phyloP scores from a whole-genome alignment of 2,888 invertebrate genomes.

The Bedellia somnulentella region DNA sequence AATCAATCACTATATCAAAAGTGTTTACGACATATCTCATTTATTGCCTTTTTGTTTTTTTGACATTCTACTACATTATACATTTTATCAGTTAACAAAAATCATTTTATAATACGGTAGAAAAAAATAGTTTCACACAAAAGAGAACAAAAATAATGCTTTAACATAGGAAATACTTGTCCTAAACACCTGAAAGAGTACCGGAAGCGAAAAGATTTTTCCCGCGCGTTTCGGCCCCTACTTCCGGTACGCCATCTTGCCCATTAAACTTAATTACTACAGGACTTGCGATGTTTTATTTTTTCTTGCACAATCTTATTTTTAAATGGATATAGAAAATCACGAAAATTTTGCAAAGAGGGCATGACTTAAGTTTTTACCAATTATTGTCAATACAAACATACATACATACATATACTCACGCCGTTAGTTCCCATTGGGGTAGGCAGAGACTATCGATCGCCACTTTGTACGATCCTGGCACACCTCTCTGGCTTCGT shows the following conservation, averaged over 20 bases:
- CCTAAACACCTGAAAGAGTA: too few species aligned
- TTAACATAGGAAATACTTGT: too few species aligned
- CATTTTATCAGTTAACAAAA: too few species aligned
- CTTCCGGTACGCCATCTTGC: conserved; percentile 40
- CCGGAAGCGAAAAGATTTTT: too few species aligned
- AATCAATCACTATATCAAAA: too few species aligned
- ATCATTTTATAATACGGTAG: too few species aligned
- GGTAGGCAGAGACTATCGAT: background rate
- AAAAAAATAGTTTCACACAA: too few species aligned
- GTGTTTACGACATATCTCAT: too few species aligned
- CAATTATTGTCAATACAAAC: background rate
- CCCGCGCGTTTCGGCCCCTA: conserved; percentile 8
- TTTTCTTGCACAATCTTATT: background rate
- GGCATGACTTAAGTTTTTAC: background rate
- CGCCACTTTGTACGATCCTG: background rate
- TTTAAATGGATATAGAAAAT: background rate
- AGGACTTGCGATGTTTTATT: conserved; percentile 10
- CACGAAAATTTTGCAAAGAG: background rate
- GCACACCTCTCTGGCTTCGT: background rate
- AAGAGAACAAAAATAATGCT: too few species aligned
- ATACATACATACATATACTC: background rate
- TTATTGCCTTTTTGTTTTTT: too few species aligned
- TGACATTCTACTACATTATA: too few species aligned
- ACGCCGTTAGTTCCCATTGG: background rate
- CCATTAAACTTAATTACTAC: conserved; percentile 45